Base-by-base conservation (phyloP, 2,888 invertebrate species). In the Nematopogon swammerdamellus region DNA sequence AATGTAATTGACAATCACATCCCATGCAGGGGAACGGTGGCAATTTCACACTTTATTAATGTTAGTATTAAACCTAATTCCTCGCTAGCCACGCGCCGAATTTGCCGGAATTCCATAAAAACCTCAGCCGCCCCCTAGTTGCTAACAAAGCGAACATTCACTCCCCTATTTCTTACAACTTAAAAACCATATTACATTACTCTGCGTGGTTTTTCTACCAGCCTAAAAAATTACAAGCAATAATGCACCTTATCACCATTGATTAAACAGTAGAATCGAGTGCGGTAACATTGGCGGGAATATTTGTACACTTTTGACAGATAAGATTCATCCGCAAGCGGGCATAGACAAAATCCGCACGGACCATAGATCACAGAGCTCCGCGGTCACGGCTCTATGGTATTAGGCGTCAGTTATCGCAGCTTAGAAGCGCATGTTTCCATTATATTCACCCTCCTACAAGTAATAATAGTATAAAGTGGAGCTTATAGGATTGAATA, bases 11-110 rank as follows among this genome's bases (percentile, higher is more conserved):
- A 67, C 73, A 71, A 74, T 76, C 72, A 75, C 69, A 74, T 72
- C 73, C 72, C 76, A 74, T 70, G 74, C 54, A 57, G 53, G 18
- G 62, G 59, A 66, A 60, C 65, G 70, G 75, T 74, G 66, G 70
- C 76, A 77, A 80, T 80, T 80, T 79, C 77, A 79, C 79, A 79
- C 79, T 79, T 77, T 77, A 79, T 79, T 77, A 79, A 74, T 75
- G 72, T 70, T 70, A 76, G 77, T 75, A 79, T 79, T 77, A 77
- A 63, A 61, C 69, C 74, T 76, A 76, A 77, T 76, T 74, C 75
- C 73, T 63, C 66, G 68, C 63, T 68, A 65, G 76, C 70, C 77
- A 77, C 77, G 79, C 74, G 77, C 72, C 74, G 68, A 74, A 71
- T 75, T 73, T 68, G 72, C 63, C 65, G 64, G 6, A 11, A 17